phyloP scores from a whole-genome alignment of 2,797 vertebrate genomes.

The Coregonus sp. region DNA sequence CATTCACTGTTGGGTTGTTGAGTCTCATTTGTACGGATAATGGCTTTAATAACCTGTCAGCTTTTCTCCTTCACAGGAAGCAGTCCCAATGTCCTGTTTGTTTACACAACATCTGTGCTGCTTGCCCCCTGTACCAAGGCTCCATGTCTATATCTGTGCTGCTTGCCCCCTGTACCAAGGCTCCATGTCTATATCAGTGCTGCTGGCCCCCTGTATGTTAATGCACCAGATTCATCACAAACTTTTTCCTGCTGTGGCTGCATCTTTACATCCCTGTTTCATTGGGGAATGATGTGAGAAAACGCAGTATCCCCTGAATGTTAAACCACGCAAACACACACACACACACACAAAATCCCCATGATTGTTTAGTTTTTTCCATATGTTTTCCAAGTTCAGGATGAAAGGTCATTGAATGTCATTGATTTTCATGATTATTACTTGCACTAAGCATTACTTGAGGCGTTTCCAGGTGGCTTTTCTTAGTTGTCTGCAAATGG shows the following conservation, averaged over 20 bases:
- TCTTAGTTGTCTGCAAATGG: background rate
- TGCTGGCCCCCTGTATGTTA: conserved; percentile 43
- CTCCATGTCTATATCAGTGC: conserved; percentile 43
- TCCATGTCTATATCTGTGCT: too few relatives aligned
- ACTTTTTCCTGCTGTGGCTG: conserved; percentile 31
- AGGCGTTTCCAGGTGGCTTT: background rate
- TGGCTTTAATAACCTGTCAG: conserved; percentile 56
- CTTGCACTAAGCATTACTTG: background rate
- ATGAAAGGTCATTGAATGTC: background rate
- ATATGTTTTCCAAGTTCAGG: background rate
- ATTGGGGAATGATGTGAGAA: background rate
- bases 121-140: too few relatives aligned
- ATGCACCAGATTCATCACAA: conserved; percentile 45
- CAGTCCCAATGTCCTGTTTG: conserved; percentile 54
- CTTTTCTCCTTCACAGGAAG: conserved; percentile 48
- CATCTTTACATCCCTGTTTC: conserved; percentile 7
- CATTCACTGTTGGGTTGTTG: background rate
- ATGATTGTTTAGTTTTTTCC: too few relatives aligned
- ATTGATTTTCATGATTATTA: background rate
- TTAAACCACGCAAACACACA: too few relatives aligned
- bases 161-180: too few relatives aligned
- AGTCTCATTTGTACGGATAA: conserved; percentile 50
- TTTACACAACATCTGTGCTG: conserved; percentile 49
- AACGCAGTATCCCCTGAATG: background rate
- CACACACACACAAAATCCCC: too few relatives aligned